Evolutionary conservation across 1,140 invertebrate genomes (phyloP), one percentile per base, ranked within the genome.

Genomic region (Trichogramma pretiosum): DNA sequence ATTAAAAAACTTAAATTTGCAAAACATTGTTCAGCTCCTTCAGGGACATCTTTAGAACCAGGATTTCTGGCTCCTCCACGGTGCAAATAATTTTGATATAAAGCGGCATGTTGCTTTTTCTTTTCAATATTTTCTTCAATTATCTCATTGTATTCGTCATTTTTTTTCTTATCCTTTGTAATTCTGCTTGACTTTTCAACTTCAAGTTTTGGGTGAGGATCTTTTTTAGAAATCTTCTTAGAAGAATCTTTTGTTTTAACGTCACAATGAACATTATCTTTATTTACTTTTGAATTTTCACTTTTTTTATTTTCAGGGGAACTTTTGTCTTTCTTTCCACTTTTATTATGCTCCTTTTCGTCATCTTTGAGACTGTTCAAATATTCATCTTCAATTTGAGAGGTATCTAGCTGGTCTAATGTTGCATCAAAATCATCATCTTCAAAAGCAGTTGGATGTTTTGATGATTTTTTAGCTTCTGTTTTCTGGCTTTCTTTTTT

Each of bases 1-100:
- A 91, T 69, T 8, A 95, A 67, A 66, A 96, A 93, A 21, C 79
- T 84, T 51, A 87, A 65, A 42, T 85, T 83, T 41, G 79, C 77
- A 3, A 94, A 65, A 61, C 89, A 90, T 61, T 80, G 74, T 17
- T 82, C 76, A 46, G 75, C 75, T 24, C 89, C 89, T 80, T 84
- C 75, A 1, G 90, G 89, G 37, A 91, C 80, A 65, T 84, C 80
- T 67, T 93, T 93, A 3, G 78, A 74, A 8, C 89, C 90, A 11
- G 84, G 80, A 72, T 89, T 76, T 58, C 80, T 77, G 8, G 89
- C 87, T 21, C 82, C 84, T 46, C 79, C 78, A 60, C 87, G 75
- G 51, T 86, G 78, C 28, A 86, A 72, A 62, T 84, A 92, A 46
- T 79, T 75, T 30, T 83, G 75, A 61, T 87, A 89, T 21, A 80